Conservation (phyloP, 2,888 invertebrate species). For the Mythimna impura region DNA sequence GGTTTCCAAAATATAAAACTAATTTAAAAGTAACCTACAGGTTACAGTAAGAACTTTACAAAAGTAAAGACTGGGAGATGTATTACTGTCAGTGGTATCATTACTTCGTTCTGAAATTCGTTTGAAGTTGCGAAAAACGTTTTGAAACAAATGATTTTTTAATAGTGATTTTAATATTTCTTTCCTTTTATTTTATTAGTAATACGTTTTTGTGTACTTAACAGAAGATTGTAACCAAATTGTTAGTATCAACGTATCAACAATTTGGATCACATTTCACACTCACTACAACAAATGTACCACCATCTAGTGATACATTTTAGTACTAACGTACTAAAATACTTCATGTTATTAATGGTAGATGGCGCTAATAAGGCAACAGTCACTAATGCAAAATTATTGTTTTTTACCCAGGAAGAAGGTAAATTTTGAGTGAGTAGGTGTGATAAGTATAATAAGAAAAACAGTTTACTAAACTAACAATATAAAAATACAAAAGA, state of each 20-base stretch:
- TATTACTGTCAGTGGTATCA: constrained; percentile 7
- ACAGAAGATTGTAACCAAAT: not conserved
- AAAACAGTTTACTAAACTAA: no score
- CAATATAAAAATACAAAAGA: no score
- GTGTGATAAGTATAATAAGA: no score
- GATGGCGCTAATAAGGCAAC: constrained; percentile 26
- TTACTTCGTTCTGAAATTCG: constrained; percentile 28
- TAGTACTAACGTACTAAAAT: not conserved
- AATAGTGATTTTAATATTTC: not conserved
- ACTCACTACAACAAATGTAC: no score
- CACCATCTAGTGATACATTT: constrained; percentile 28
- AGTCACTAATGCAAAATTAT: not conserved
- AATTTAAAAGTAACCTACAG: not conserved
- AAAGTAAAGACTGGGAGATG: not conserved
- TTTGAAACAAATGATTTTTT: not conserved
- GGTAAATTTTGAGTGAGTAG: no score
- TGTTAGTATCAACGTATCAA: not conserved
- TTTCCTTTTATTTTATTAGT: fast-evolving
- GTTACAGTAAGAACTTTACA: not conserved
- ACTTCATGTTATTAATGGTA: not conserved
- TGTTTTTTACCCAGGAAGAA: not conserved
- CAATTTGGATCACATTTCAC: not conserved
- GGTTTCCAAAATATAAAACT: fast-evolving
- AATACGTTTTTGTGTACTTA: no score
- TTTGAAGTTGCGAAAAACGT: constrained; percentile 24